Base-by-base conservation (phyloP, 2,797 vertebrate species). In the Hypotaenidia philippensis region DNA sequence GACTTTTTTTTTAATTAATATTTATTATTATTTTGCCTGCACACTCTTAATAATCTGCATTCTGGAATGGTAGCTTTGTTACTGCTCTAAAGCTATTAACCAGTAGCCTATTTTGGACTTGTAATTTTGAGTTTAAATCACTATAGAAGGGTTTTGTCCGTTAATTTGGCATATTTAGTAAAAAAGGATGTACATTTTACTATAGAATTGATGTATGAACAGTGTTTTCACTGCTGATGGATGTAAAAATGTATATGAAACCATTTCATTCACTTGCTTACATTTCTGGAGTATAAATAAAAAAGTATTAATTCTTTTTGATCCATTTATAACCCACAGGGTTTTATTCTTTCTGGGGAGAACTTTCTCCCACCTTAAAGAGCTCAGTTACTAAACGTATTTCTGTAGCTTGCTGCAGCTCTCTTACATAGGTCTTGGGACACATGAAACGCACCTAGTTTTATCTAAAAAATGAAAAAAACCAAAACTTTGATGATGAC, bases 231-330 rank as follows among this genome's bases (percentile, higher is more conserved):
- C 97, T 98, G 97, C 93, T 98, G 94, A 97, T 98, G 97, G 98
- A 97, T 98, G 98, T 98, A 98, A 98, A 98, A 98, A 98, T 98
- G 98, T 98, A 98, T 98, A 98, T 98, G 97, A 97, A 98, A 97
- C 82, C 97, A 98, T 98, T 98, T 98, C 97, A 98, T 98, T 98
- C 97, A 97, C 96, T 98, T 98, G 97, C 95, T 97, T 97, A 98
- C 97, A 22, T 98, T 98, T 98, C 97, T 98, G 97, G 98, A 98
- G 95, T 98, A 98, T 98, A 98, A 98, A 98, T 98, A 98, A 98
- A 98, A 98, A 97, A 70, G 41, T 98, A 95, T 98, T 44, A 97
- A 98, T 97, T 98, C 98, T 98, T 98, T 98, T 97, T 97, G 97
- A 98, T 97, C 97, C 97, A 98, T 98, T 98, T 98, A 98, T 97